Percentiles rank a stretch among this genome's conserved stretches.
These are phyloP conservation scores for Zaprionus ghesquierei DNA, from an alignment of 1,140 invertebrate genomes.

Conservation along the genomic window DNA sequence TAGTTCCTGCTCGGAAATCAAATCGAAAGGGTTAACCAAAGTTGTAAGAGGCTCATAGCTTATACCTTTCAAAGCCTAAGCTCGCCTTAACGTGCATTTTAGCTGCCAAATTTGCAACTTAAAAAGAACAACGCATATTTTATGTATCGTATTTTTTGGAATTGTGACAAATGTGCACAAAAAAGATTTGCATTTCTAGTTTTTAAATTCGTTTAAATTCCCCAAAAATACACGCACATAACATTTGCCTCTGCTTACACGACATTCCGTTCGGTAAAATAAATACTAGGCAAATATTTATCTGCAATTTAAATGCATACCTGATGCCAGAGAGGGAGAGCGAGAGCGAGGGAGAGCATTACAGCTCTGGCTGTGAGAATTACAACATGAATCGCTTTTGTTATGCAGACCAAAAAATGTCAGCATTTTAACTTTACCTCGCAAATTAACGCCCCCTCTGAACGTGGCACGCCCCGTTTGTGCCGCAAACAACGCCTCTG, in stretches of 20 bases:
- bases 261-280: constrained; percentile 1
- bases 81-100: background rate
- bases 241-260: background rate
- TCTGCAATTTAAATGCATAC: constrained; percentile 37
- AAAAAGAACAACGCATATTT: background rate
- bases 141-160: background rate
- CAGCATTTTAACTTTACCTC: constrained; percentile 36
- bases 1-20: too few relatives aligned
- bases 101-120: background rate
- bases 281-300: constrained; percentile 25
- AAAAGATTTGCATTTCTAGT: background rate
- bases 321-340: background rate
- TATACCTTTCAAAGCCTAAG: background rate
- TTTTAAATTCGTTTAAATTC: background rate
- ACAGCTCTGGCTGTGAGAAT: constrained; percentile 18
- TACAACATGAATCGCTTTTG: constrained; percentile 33
- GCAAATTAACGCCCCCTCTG: constrained; percentile 26
- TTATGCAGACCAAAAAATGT: constrained; percentile 32
- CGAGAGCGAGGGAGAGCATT: background rate
- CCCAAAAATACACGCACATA: background rate
- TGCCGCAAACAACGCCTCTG: constrained; percentile 20
- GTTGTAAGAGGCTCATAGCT: too few relatives aligned
- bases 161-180: background rate
- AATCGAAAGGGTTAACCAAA: too few relatives aligned
- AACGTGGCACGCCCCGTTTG: constrained; percentile 1